phyloP scores from a whole-genome alignment of 2,113 vertebrate species.

The Malaclemys terrapin region DNA sequence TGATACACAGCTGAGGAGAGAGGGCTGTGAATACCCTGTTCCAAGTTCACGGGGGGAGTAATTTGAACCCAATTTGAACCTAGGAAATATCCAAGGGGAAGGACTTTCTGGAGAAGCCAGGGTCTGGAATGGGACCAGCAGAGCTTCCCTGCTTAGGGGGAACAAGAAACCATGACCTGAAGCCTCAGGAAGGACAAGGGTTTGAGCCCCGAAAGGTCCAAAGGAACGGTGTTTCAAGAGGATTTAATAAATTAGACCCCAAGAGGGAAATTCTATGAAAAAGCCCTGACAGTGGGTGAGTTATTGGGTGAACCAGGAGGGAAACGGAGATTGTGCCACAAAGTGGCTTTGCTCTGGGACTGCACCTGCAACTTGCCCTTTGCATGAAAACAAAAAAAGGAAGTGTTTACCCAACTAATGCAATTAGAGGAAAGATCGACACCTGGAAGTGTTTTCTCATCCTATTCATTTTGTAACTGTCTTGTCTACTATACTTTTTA shows the following conservation, averaged over 20 bases:
- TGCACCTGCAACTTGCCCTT: accelerated
- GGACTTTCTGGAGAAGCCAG: background rate
- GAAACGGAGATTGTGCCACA: background rate
- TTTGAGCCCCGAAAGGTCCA: accelerated
- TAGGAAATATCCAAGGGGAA: accelerated
- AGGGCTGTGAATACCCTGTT: background rate
- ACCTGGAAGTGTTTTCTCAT: background rate
- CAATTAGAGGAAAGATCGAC: accelerated
- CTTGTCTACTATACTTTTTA: background rate
- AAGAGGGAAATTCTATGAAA: background rate
- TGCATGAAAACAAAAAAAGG: accelerated
- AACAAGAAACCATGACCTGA: background rate
- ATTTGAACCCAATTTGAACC: background rate
- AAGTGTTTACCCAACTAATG: background rate
- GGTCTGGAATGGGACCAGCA: background rate
- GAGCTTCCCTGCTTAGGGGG: background rate
- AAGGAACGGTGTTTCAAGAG: background rate
- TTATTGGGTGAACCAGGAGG: accelerated
- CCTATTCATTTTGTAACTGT: background rate
- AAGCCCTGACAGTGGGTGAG: background rate
- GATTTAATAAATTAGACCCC: background rate
- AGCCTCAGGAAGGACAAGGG: background rate
- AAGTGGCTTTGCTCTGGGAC: slow-evolving; percentile 43
- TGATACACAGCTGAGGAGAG: background rate
- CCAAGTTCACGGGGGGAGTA: background rate